Conservation (phyloP, 2,888 invertebrate genomes). For the Ormyrus nitidulus region DNA sequence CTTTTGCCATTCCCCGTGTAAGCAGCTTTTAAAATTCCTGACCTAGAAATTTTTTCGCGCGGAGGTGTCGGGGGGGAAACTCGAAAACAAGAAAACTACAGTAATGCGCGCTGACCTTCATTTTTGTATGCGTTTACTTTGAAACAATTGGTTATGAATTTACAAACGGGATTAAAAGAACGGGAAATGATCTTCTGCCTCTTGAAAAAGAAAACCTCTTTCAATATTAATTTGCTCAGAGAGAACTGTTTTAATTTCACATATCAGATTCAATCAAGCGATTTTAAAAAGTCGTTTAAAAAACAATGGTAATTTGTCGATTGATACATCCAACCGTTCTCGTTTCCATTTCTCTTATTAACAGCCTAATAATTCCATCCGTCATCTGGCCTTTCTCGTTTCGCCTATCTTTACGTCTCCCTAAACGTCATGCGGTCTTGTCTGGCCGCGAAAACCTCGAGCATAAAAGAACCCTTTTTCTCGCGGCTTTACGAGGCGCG, state of each 20-base stretch:
- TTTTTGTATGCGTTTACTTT: no score
- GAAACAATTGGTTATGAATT: no score
- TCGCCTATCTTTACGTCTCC: slow-evolving; percentile 2
- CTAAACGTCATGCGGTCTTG: background rate
- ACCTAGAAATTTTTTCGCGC: background rate
- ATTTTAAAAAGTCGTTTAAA: background rate
- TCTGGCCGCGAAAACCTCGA: slow-evolving; percentile 9
- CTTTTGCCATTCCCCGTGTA: no score
- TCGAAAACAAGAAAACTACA: background rate
- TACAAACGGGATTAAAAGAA: no score
- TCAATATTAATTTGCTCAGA: no score
- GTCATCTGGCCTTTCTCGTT: background rate
- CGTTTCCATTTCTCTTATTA: no score
- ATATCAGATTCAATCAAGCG: background rate
- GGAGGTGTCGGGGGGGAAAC: background rate
- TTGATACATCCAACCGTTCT: no score
- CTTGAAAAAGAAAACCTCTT: no score
- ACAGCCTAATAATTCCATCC: background rate
- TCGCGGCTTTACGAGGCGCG: slow-evolving; percentile 4
- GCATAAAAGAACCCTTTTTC: background rate
- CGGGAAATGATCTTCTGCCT: no score
- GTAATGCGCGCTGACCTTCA: no score
- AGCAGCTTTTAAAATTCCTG: background rate
- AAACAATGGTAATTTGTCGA: no score
- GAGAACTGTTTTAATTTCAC: no score